Base-by-base conservation (phyloP, 2,888 invertebrate species). In the Melolontha melolontha region DNA sequence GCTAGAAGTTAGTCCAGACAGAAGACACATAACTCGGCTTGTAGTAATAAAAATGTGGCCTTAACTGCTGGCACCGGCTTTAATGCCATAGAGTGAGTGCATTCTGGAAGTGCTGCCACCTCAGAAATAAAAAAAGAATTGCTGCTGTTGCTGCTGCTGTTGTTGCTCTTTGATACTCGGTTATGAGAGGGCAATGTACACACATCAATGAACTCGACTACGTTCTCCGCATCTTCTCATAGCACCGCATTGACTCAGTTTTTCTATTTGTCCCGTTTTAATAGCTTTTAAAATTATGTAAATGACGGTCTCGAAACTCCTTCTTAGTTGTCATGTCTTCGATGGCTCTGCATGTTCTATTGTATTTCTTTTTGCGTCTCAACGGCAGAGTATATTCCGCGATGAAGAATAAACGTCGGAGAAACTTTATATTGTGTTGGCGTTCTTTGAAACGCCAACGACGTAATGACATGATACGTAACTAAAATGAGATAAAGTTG, bases 11-110 rank as follows among this genome's bases (percentile, higher is more conserved):
- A 73, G 73, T 70, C 73, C 75, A 77, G 76, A 76, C 76, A 73
- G 71, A 74, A 76, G 75, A 76, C 75, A 75, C 74, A 76, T 76
- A 76, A 76, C 74, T 75, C 71, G 68, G 72, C 65, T 62, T 64
- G 67, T 66, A 67, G 75, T 71, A 75, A 76, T 76, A 77, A 77
- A 74, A 76, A 68, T 72, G 74, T 73, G 65, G 75, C 72, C 73
- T 75, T 76, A 75, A 76, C 75, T 72, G 73, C 74, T 64, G 68
- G 65, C 68, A 70, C 74, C 72, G 69, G 66, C 71, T 71, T 75
- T 75, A 73, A 70, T 72, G 71, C 68, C 65, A 51, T 59, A 59
- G 68, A 68, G 62, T 52, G 68, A 59, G 47, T 65, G 73, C 68
- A 66, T 74, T 70, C 69, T 70, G 70, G 70, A 57, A 71, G 68